Evolutionary conservation across 2,797 vertebrate species (phyloP).

Genomic region (Mastacembelus armatus): DNA sequence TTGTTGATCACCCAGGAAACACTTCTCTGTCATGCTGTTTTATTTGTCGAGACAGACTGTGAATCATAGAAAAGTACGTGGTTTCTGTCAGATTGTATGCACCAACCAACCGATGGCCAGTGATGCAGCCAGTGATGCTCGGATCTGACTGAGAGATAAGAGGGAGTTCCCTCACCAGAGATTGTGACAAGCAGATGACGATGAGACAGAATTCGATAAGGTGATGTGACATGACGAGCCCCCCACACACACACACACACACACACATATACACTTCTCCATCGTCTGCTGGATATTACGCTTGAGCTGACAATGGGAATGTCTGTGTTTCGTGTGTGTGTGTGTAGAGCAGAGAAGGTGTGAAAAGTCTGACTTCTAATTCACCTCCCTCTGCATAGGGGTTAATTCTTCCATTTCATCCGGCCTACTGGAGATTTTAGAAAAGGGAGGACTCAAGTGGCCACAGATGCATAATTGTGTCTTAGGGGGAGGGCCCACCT

Average conservation of each 20-base stretch:
- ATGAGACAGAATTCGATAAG: conserved; percentile 62
- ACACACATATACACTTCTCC: conserved; percentile 55
- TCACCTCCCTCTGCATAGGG: conserved; percentile 74
- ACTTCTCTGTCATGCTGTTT: not conserved
- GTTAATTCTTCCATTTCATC: conserved; percentile 76
- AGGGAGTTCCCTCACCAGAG: conserved; percentile 9
- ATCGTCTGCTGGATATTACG: conserved; percentile 74
- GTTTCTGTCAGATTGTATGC: conserved; percentile 1
- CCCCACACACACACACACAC: conserved; percentile 18
- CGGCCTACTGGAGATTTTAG: conserved; percentile 63
- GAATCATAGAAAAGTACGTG: conserved; percentile 37
- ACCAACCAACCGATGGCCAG: not conserved
- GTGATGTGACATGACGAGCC: conserved; percentile 46
- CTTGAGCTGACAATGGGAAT: conserved; percentile 74
- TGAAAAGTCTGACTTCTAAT: conserved; percentile 79
- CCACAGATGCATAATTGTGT: conserved; percentile 60
- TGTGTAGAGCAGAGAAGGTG: conserved; percentile 59
- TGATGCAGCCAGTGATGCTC: too few species aligned
- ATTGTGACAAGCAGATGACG: conserved; percentile 48
- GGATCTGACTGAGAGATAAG: conserved; percentile 45
- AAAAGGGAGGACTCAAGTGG: conserved; percentile 43
- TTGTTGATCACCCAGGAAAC: conserved; percentile 30
- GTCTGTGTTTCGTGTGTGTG: conserved; percentile 37
- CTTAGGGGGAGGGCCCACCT: conserved; percentile 5
- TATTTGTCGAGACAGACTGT: conserved; percentile 44